phyloP scores from a whole-genome alignment of 2,797 vertebrate genomes.

The Brachymystax lenok region DNA sequence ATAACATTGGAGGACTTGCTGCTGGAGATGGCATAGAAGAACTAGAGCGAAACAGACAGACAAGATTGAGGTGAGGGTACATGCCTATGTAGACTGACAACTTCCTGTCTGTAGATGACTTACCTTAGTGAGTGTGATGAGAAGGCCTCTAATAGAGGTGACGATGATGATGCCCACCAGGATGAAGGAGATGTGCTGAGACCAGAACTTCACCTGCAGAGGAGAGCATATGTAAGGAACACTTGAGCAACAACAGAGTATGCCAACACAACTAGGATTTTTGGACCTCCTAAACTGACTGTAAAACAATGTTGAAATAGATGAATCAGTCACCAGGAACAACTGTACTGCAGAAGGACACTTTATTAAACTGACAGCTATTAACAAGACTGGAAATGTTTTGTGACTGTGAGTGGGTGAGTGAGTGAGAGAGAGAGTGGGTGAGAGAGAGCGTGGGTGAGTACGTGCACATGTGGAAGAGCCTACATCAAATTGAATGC shows the following conservation, averaged over 20 bases:
- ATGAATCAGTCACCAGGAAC: too few species aligned
- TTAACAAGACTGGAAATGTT: constrained; percentile 48
- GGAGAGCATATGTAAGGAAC: neutral
- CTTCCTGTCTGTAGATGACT: neutral
- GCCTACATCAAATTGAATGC: constrained; percentile 98
- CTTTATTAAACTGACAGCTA: constrained; percentile 32
- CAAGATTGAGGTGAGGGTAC: neutral
- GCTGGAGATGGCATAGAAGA: constrained; percentile 98
- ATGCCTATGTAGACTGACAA: too few species aligned
- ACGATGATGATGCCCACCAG: constrained; percentile 98
- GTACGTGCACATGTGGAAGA: constrained; percentile 9
- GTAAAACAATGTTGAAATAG: too few species aligned
- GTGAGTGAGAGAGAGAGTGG: neutral
- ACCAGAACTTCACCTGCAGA: constrained; percentile 97
- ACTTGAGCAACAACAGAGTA: neutral
- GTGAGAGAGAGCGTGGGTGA: too few species aligned
- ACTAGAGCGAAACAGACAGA: constrained; percentile 71
- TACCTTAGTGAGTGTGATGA: constrained; percentile 99
- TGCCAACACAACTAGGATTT: neutral
- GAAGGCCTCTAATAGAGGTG: constrained; percentile 93
- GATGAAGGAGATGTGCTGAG: constrained; percentile 98
- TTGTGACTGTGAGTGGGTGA: neutral
- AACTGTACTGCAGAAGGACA: constrained; percentile 13
- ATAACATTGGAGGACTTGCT: constrained; percentile 99
- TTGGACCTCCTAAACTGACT: too few species aligned